Base-by-base conservation (phyloP, 2,888 invertebrate species). In the Sinohyriopsis cumingii region DNA sequence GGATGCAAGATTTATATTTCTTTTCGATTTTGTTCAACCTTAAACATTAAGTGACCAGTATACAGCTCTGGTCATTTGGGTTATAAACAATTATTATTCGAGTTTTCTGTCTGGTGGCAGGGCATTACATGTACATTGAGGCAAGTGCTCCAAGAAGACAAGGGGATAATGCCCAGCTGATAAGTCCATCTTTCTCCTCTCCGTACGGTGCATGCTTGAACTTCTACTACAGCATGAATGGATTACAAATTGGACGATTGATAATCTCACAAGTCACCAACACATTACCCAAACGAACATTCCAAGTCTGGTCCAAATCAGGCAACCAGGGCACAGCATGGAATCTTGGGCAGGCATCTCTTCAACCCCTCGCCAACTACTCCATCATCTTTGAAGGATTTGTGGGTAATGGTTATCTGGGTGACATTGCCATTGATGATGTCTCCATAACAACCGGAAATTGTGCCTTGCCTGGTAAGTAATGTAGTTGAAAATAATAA, bases 111-210 rank as follows among this genome's bases (percentile, higher is more conserved):
- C 57, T 66, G 60, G 65, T 69, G 56, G 15, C 69, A 86, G 86
- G 86, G 18, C 83, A 85, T 63, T 86, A 85, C 73, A 80, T 85
- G 80, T 84, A 83, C 73, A 85, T 82, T 22, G 86, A 86, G 67
- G 80, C 93, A 0, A 90, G 92, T 28, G 91, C 91, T 76, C 93
- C 93, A 0, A 86, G 93, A 67, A 81, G 91, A 73, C 91, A 92
- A 5, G 92, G 92, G 1, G 92, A 93, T 82, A 88, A 89, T 61
- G 93, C 93, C 57, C 75, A 79, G 20, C 68, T 86, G 54, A 33
- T 76, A 33, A 81, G 82, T 61, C 80, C 80, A 19, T 64, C 70
- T 24, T 79, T 72, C 72, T 71, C 79, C 22, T 65, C 74, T 15
- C 80, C 81, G 5, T 25, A 59, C 19, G 76, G 82, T 9, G 77